Evolutionary conservation across 2,113 vertebrate species (phyloP).

Genomic region (Gila orcuttii): DNA sequence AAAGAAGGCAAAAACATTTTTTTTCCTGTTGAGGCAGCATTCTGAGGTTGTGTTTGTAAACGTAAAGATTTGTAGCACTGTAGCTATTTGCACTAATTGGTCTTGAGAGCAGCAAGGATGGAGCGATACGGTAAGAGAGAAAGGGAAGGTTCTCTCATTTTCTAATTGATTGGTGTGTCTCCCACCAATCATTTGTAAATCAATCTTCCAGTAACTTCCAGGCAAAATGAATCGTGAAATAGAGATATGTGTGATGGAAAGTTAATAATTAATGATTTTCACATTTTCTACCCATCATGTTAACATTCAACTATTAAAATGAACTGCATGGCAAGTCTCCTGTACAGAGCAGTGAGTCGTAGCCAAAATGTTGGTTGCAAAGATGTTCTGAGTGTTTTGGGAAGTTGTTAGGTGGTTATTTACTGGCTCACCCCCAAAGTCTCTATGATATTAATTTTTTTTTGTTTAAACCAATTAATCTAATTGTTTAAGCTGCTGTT

Average conservation of each 20-base stretch:
- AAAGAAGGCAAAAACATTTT: not conserved
- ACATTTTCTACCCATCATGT: not conserved
- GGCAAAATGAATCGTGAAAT: not conserved
- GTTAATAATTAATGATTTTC: not conserved
- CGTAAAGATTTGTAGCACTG: slow-evolving; percentile 24
- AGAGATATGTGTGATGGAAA: not conserved
- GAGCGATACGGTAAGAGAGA: not conserved
- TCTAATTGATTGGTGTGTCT: slow-evolving; percentile 11
- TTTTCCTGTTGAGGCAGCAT: slow-evolving; percentile 3
- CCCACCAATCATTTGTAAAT: slow-evolving; percentile 3
- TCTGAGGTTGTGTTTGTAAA: not conserved
- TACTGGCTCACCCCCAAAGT: not conserved
- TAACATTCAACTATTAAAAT: not conserved
- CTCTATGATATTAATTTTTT: too few species aligned
- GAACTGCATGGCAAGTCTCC: not conserved
- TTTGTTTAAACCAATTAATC: too few species aligned
- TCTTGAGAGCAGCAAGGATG: not conserved
- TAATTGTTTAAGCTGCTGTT: too few species aligned
- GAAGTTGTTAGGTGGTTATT: not conserved
- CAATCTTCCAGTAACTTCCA: slow-evolving; percentile 2
- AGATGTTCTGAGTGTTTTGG: not conserved
- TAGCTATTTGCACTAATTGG: slow-evolving; percentile 34
- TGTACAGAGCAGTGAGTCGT: not conserved
- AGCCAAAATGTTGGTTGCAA: not conserved
- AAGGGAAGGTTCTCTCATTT: slow-evolving; percentile 16